These are phyloP conservation scores for Heliconius hortense DNA, from an alignment of 2,888 invertebrate genomes.

Conservation along the genomic window DNA sequence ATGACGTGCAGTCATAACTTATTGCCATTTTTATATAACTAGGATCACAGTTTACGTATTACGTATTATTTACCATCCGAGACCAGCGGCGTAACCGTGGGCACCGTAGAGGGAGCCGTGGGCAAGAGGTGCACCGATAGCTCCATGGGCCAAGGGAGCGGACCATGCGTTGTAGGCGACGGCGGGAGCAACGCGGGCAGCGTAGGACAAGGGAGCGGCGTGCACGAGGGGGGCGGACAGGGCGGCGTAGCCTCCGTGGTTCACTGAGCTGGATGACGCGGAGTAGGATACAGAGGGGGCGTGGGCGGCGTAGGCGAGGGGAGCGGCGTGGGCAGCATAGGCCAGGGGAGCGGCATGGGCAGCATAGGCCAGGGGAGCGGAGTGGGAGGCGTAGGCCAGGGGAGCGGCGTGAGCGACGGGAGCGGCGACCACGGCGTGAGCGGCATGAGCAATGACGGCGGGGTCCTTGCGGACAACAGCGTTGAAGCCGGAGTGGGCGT, in stretches of 20 bases:
- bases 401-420: constrained; percentile 45
- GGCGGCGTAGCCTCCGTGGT: constrained; percentile 45
- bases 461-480: constrained; percentile 78
- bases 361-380: no score
- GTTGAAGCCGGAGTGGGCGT: constrained; percentile 76
- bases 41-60: constrained; percentile 33
- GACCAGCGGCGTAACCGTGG: constrained; percentile 43
- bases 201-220: constrained; percentile 39
- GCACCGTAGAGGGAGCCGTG: constrained; percentile 41
- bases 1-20: constrained; percentile 3
- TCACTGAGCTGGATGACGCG: constrained; percentile 49
- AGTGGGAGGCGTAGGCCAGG: constrained; percentile 38
- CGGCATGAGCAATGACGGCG: constrained; percentile 50
- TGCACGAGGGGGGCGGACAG: constrained; percentile 27
- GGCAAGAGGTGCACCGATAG: constrained; percentile 46
- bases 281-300: constrained; percentile 44
- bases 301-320: constrained; percentile 18
- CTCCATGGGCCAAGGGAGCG: constrained; percentile 41
- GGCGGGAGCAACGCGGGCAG: constrained; percentile 30
- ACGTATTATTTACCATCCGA: constrained; percentile 30
- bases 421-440: constrained; percentile 46
- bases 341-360: constrained; percentile 46
- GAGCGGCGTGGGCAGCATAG: constrained; percentile 38
- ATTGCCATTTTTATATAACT: constrained; percentile 22
- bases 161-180: constrained; percentile 43